Conservation (phyloP, 1,140 invertebrate genomes). For the Zaprionus inermis region DNA sequence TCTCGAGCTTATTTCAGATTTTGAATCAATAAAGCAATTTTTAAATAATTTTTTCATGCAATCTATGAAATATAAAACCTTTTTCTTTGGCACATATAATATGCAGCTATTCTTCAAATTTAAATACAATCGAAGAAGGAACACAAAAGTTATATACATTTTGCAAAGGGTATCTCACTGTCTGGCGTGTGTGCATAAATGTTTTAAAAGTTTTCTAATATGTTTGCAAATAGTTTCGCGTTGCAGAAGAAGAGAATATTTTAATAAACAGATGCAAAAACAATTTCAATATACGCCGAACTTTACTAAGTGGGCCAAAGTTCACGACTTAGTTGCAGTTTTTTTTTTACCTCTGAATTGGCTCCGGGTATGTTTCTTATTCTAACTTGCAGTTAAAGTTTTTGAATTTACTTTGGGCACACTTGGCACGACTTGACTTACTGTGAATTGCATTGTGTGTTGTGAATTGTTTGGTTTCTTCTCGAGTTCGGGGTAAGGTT, state of each 20-base stretch:
- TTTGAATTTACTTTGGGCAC: neutral
- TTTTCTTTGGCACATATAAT: too few relatives aligned
- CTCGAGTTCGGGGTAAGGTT: neutral
- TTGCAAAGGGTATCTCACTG: too few relatives aligned
- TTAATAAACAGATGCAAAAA: neutral
- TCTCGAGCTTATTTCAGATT: too few relatives aligned
- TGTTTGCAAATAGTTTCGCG: neutral
- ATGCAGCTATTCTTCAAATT: too few relatives aligned
- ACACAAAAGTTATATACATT: too few relatives aligned
- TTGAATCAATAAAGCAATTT: too few relatives aligned
- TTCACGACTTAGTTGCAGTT: neutral
- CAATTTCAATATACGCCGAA: neutral
- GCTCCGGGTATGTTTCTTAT: neutral
- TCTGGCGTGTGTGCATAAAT: too few relatives aligned
- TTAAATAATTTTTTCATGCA: too few relatives aligned
- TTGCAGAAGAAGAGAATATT: neutral
- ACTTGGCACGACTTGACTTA: conserved; percentile 37
- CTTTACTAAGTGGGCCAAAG: neutral
- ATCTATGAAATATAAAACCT: too few relatives aligned
- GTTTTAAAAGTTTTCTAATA: neutral
- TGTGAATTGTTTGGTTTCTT: conserved; percentile 30
- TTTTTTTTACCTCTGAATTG: too few relatives aligned
- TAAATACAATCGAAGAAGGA: too few relatives aligned
- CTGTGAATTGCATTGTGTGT: conserved; percentile 63
- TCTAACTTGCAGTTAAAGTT: neutral